Conservation (phyloP, 2,797 vertebrate genomes). For the Cottoperca gobio region DNA sequence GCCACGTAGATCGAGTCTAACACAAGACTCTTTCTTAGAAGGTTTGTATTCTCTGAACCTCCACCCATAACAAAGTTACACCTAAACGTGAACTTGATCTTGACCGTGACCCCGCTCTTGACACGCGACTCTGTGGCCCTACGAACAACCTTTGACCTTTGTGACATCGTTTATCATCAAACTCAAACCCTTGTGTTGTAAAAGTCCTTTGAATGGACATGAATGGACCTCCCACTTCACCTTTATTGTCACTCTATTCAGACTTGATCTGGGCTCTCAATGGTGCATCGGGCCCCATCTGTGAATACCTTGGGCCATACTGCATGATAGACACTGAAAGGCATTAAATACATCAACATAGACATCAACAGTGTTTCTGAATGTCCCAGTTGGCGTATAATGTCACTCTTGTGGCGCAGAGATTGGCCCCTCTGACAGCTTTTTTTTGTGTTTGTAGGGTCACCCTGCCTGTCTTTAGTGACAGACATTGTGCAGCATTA, state of each 20-base stretch:
- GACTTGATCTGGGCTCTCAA: conserved; percentile 41
- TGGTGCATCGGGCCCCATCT: conserved; percentile 62
- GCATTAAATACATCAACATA: conserved; percentile 67
- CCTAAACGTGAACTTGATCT: conserved; percentile 42
- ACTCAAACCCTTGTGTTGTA: conserved; percentile 42
- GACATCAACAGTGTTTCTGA: conserved; percentile 55
- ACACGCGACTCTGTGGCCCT: conserved; percentile 52
- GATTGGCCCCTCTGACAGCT: conserved; percentile 34
- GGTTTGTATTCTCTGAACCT: neutral
- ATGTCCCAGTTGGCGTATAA: conserved; percentile 34
- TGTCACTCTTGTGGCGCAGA: conserved; percentile 48
- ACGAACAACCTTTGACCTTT: conserved; percentile 55
- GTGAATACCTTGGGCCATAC: conserved; percentile 64
- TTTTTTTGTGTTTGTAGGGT: conserved; percentile 37
- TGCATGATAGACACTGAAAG: conserved; percentile 63
- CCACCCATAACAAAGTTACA: neutral
- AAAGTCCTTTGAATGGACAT: conserved; percentile 60
- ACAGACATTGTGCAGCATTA: conserved; percentile 49
- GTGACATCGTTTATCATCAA: conserved; percentile 61
- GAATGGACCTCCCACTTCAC: conserved; percentile 72
- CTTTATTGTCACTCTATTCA: conserved; percentile 69
- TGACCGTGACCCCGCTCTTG: conserved; percentile 52
- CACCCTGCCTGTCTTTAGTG: conserved; percentile 19
- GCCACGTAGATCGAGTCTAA: neutral
- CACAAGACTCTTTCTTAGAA: neutral